phyloP scores from a whole-genome alignment of 2,797 vertebrate species.

The Anguilla marmorata region DNA sequence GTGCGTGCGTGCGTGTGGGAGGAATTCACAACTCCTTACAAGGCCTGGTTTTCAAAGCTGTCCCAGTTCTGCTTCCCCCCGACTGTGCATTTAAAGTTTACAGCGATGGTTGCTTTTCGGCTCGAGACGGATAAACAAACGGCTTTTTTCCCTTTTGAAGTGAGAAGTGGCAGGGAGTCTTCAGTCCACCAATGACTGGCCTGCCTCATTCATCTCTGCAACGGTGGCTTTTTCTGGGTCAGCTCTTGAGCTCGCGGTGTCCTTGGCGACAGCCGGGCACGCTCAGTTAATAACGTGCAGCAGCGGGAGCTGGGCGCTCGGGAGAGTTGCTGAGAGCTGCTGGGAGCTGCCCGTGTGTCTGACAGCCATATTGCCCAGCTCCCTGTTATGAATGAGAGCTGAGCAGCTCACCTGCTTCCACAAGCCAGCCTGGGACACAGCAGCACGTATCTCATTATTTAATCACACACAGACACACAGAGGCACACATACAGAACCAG shows the following conservation, averaged over 20 bases:
- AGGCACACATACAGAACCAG: slow-evolving; percentile 28
- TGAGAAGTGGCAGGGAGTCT: slow-evolving; percentile 50
- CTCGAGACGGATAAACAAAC: slow-evolving; percentile 34
- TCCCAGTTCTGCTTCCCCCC: slow-evolving; percentile 13
- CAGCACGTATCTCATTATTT: slow-evolving; percentile 33
- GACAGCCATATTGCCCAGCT: slow-evolving; percentile 49
- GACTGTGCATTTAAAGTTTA: slow-evolving; percentile 25
- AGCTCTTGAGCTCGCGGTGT: slow-evolving; percentile 56
- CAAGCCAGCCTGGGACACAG: slow-evolving; percentile 42
- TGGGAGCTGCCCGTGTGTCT: slow-evolving; percentile 50
- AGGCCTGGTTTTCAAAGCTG: slow-evolving; percentile 26
- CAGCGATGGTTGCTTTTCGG: slow-evolving; percentile 45
- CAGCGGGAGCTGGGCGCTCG: slow-evolving; percentile 54
- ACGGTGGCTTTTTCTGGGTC: slow-evolving; percentile 68
- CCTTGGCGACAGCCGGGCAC: slow-evolving; percentile 65
- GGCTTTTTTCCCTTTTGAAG: slow-evolving; percentile 44
- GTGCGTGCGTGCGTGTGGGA: not conserved
- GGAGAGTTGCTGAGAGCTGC: slow-evolving; percentile 29
- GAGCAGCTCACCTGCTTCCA: slow-evolving; percentile 58
- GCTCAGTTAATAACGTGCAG: slow-evolving; percentile 54
- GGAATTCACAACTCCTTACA: slow-evolving; percentile 9
- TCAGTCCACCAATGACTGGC: slow-evolving; percentile 27
- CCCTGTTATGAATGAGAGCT: slow-evolving; percentile 49
- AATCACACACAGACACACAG: slow-evolving; percentile 15
- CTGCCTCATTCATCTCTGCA: slow-evolving; percentile 49